Base-by-base conservation (phyloP, 1,140 invertebrate genomes). In the Drosophila seguyi region DNA sequence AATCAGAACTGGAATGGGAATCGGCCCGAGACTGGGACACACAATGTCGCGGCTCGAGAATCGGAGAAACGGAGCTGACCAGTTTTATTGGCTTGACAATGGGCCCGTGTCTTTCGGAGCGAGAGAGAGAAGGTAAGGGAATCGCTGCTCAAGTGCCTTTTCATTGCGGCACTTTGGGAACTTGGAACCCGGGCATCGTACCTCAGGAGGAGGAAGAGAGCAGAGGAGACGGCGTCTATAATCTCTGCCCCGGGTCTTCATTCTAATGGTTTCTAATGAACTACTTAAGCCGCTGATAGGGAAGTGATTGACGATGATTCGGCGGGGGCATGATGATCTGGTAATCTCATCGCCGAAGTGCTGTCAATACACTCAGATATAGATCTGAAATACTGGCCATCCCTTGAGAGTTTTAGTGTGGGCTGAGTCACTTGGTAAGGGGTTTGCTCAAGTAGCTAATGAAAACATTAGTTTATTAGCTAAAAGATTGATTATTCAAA, bases 11-110 rank as follows among this genome's bases (percentile, higher is more conserved):
- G 31, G 44, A 25, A 52, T 74, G 56, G 38, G 52, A 16, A 27
- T 63, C 42, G 73, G 11, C 11, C 31, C 11, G 31, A 34, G 31
- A 34, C 31, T 34, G 31, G 47, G 52, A 60, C 44, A 60, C 47
- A 47, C 52, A 80, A 42, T 60, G 55, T 42, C 61, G 20, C 29
- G 50, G 25, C 34, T n/a, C 25, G 34, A 50, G 60, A 42, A 65
- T 52, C 61, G 61, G 61, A 69, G 60, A 57, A 48, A 31, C 39
- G 36, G 39, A 62, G 45, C 44, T 73, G 74, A 57, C 69, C 50
- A 75, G 61, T 83, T 87, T 87, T 88, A 87, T 87, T 87, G 85
- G 85, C 84, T 88, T 90, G 84, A 87, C 84, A 87, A 87, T 87
- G 61, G 69, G 84, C 84, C 85, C 84, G 84, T 87, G 39, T 53